Percentiles rank a stretch among this genome's conserved stretches.
Conservation (phyloP, 2,113 vertebrate genomes). For the Mionectes macconnelli region DNA sequence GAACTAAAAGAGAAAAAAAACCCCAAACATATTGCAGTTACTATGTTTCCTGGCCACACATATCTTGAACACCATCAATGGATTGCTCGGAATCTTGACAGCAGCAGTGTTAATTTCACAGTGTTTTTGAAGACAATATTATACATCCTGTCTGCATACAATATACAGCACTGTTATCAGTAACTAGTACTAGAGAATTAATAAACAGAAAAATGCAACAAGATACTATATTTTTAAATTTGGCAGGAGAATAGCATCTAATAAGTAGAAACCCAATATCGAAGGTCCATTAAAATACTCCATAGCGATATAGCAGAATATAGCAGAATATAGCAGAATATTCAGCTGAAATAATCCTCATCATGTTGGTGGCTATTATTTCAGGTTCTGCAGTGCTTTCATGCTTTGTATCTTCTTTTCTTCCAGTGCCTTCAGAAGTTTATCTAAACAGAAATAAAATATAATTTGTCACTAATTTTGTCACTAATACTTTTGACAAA, state of each 20-base stretch:
- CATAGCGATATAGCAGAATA: background rate
- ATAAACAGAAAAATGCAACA: background rate
- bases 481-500: background rate
- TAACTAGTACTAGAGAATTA: background rate
- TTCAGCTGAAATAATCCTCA: background rate
- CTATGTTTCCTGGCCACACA: background rate
- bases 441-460: constrained; percentile 68
- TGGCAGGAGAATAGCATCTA: background rate
- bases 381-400: constrained; percentile 58
- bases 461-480: background rate
- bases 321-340: background rate
- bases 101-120: background rate
- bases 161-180: background rate
- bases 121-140: background rate
- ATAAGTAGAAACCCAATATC: background rate
- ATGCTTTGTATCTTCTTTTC: constrained; percentile 73
- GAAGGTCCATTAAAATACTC: background rate
- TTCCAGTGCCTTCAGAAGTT: constrained; percentile 69
- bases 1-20: background rate
- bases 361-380: constrained; percentile 22
- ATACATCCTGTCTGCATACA: background rate
- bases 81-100: background rate
- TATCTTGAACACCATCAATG: background rate
- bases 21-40: background rate
- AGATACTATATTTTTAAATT: constrained; percentile 44